Evolutionary conservation across 2,797 vertebrate genomes (phyloP).

Genomic region (Premnoplex brunnescens): DNA sequence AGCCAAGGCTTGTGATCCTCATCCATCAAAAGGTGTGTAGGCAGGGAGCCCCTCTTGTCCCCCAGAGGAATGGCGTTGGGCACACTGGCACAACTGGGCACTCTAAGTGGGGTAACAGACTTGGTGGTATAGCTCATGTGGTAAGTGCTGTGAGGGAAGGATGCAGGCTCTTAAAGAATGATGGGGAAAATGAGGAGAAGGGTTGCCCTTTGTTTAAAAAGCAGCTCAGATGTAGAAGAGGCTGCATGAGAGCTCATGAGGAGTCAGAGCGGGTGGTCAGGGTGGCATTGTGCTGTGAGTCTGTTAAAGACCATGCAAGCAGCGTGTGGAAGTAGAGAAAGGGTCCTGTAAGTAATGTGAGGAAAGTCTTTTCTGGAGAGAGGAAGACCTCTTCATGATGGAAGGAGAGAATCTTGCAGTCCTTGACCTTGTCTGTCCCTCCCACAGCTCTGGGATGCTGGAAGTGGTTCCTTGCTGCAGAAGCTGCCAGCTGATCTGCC

Average conservation of each 20-base stretch:
- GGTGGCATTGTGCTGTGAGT: fast-evolving
- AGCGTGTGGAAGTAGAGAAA: not conserved
- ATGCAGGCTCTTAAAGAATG: not conserved
- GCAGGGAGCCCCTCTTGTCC: not conserved
- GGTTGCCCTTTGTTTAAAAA: not conserved
- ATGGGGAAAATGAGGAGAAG: not conserved
- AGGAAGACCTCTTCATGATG: not conserved
- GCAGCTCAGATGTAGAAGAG: not conserved
- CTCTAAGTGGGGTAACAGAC: not conserved
- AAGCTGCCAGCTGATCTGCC: slow-evolving; percentile 88
- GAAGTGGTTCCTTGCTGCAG: slow-evolving; percentile 87
- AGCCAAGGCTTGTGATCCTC: not conserved
- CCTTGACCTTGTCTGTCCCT: slow-evolving; percentile 6
- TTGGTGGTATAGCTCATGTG: not conserved
- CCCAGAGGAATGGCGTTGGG: not conserved
- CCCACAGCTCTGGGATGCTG: slow-evolving; percentile 89
- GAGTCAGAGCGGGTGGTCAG: not conserved
- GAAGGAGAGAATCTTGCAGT: not conserved
- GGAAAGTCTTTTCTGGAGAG: not conserved
- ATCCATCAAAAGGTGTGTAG: fast-evolving
- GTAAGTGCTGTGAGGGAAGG: fast-evolving
- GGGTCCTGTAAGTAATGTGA: not conserved
- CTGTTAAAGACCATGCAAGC: not conserved
- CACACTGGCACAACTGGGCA: not conserved
- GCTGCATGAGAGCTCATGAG: not conserved